Base-by-base conservation (phyloP, 2,888 invertebrate genomes). In the Rotaria macrura region DNA sequence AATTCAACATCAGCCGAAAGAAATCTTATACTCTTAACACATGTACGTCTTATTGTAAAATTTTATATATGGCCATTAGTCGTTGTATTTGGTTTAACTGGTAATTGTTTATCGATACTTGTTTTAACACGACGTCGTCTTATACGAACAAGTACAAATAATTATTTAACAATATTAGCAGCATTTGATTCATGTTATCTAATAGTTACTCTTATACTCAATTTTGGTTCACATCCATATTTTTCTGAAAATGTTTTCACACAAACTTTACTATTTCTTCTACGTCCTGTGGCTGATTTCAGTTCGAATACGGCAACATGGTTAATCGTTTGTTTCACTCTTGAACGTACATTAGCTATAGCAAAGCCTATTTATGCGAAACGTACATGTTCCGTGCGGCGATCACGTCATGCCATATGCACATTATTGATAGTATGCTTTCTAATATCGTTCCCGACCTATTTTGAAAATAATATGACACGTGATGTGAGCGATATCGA, bases 1-100 rank as follows among this genome's bases (percentile, higher is more conserved):
- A 29, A 14, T 14, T 14, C 7, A 14, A n/a, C 74, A 40, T 40
- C 20, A 40, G 2, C 10, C 5, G 38, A 74, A 9, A 74, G 20
- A 9, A 74, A 40, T 40, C 40, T 40, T 40, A 12, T 57, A 6
- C 1, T 74, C 1, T 40, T 74, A 74, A 29, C 20, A 74, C 40
- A 10, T 74, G 74, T 74, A 5, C 38, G 74, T 38, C 17, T 40
- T 25, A 74, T 74, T 40, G 40, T 74, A 2, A 74, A 74, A 74
- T 74, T 74, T 74, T 74, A 74, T 38, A 38, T 74, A 20, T 74
- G 74, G 74, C 74, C 74, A 74, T 74, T 74, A 74, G 4, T 74
- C 0, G 74, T 25, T 38, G 17, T 74, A 23, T 74, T 74, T 40
- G 74, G 74, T 40, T 40, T 74, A 74, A 74, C 29, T 25, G 74